Base-by-base conservation (phyloP, 2,797 vertebrate genomes). In the Myotis findleyi region DNA sequence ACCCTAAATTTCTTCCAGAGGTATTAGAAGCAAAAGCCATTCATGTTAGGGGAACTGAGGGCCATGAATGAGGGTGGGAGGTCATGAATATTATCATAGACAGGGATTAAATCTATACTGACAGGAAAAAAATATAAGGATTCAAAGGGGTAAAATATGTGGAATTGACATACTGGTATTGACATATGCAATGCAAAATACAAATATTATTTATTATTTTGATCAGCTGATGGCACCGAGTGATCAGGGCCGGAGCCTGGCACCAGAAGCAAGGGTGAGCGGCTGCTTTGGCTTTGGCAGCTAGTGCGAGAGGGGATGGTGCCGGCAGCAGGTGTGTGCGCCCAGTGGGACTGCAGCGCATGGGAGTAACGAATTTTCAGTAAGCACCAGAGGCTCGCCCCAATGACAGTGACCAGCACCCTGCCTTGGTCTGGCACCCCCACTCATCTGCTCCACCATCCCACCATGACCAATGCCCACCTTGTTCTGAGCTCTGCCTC, bases 201-300 rank as follows among this genome's bases (percentile, higher is more conserved):
- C 3, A 25, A 68, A 47, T 66, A 44, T 55, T 62, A 51, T 41
- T 49, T 87, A 41, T 62, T 14, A 51, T 73, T 83, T 82, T 95
- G 25, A 82, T 59, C 5, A 72, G 9, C 59, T 62, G 27, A 27
- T 62, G 27, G 27, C 5, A 62, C 13, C 13, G 0, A 62, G 6
- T 30, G 23, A 30, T 62, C 6, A 1, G 12, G 13, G 12, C 59
- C 13, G 6, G 59, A 30, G 27, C 59, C 59, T 62, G 27, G 59
- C 59, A 62, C 59, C 59, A 62, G 27, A 27, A 62, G 27, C 27
- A 62, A 27, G 25, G 27, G 25, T 0, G 5, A 59, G 25, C 6
- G 25, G 12, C 27, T 12, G 57, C 25, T 59, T 12, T 59, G 57
- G 57, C 57, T 30, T 12, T 59, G 57, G 25, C 25, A 30, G 25